Conservation (phyloP, 2,113 vertebrate species). For the Phyllopteryx taeniolatus region DNA sequence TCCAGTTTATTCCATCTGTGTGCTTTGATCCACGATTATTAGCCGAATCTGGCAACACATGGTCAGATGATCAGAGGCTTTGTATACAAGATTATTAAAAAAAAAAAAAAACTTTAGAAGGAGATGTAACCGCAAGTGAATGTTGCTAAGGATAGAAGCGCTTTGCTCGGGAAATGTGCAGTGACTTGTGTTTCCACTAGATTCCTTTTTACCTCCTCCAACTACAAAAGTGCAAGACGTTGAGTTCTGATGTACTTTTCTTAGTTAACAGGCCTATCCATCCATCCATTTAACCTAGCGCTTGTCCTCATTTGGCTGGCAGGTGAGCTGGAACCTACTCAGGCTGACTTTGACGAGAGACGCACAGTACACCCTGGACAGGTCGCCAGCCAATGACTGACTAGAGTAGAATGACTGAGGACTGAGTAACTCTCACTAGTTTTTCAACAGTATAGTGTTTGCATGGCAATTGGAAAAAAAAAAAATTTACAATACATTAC, state of each 20-base stretch:
- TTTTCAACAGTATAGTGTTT: not conserved
- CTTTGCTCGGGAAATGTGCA: not conserved
- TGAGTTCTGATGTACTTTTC: not conserved
- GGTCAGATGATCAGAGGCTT: constrained; percentile 1
- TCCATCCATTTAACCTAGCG: too few species aligned
- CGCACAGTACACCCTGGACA: too few species aligned
- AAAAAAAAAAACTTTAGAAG: constrained; percentile 1
- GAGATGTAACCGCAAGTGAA: constrained; percentile 1
- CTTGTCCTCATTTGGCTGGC: too few species aligned
- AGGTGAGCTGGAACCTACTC: too few species aligned
- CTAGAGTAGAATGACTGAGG: too few species aligned
- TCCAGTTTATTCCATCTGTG: constrained; percentile 9
- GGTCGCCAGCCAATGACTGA: too few species aligned
- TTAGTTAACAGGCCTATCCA: too few species aligned
- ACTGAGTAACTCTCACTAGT: not conserved
- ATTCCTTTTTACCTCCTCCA: not conserved
- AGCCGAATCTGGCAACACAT: constrained; percentile 3
- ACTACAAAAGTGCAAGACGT: not conserved
- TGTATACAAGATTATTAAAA: constrained; percentile 10
- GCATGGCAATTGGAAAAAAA: not conserved
- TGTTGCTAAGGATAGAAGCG: not conserved
- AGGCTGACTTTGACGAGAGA: too few species aligned
- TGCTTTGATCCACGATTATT: constrained; percentile 6
- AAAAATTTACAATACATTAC: not conserved
- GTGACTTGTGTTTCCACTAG: not conserved